Percentiles rank a stretch among this genome's conserved stretches.
phyloP scores from a whole-genome alignment of 1,140 invertebrate genomes.

The Sipha flava region DNA sequence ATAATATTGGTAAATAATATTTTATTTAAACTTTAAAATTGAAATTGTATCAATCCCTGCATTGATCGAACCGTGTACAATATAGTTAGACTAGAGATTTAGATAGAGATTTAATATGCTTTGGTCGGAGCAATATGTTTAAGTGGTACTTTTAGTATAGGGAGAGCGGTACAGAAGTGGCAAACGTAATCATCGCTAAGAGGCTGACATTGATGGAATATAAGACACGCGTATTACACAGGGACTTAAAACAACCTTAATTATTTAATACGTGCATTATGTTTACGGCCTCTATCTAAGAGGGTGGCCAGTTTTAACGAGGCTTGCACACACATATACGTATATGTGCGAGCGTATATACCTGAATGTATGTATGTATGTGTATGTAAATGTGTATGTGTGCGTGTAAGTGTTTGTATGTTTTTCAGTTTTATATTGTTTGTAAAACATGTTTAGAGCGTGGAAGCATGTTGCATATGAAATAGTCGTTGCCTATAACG shows the following conservation, averaged over 20 bases:
- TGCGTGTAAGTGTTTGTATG: neutral
- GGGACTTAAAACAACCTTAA: constrained; percentile 24
- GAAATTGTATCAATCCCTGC: neutral
- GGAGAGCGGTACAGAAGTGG: neutral
- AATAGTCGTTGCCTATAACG: too few relatives aligned
- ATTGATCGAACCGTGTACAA: neutral
- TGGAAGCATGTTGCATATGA: too few relatives aligned
- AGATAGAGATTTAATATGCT: neutral
- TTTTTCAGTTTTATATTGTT: neutral
- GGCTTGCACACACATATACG: neutral
- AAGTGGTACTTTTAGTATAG: neutral
- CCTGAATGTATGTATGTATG: neutral
- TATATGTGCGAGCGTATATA: neutral
- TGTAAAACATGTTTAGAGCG: too few relatives aligned
- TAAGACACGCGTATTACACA: neutral
- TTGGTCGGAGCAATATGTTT: constrained; percentile 18
- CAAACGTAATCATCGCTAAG: constrained; percentile 21
- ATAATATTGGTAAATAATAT: too few relatives aligned
- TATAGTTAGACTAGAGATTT: neutral
- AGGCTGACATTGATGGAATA: constrained; percentile 23
- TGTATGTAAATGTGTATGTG: neutral
- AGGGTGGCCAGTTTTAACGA: neutral
- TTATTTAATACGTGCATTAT: constrained; percentile 18
- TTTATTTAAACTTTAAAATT: neutral
- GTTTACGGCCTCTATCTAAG: constrained; percentile 9